Evolutionary conservation across 2,888 invertebrate genomes (phyloP).

Genomic region (Odontomyia ornata): DNA sequence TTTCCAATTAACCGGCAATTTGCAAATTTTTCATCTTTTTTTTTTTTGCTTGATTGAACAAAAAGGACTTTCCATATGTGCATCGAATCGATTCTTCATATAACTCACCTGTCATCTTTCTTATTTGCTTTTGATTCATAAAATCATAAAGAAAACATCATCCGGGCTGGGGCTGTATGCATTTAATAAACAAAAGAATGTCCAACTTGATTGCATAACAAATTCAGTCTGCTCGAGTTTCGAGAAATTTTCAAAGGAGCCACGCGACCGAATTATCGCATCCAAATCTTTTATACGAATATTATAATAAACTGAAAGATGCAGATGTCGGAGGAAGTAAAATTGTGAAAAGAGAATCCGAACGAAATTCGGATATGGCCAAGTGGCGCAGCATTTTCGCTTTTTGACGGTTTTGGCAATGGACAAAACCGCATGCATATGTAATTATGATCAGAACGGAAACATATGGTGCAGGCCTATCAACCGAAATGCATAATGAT

Average conservation of each 20-base stretch:
- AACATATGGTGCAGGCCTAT: constrained; percentile 42
- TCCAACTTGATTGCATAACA: background rate
- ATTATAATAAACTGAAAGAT: background rate
- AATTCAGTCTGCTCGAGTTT: background rate
- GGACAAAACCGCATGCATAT: constrained; percentile 37
- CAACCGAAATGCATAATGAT: constrained; percentile 31
- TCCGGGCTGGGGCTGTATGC: background rate
- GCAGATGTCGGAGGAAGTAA: constrained; percentile 12
- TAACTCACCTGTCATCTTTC: constrained; percentile 23
- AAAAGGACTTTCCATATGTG: too few species aligned
- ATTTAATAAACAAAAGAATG: background rate
- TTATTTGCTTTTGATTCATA: background rate
- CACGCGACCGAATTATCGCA: constrained; percentile 42
- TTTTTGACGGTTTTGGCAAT: constrained; percentile 15
- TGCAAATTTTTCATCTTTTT: too few species aligned
- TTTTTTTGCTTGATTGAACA: too few species aligned
- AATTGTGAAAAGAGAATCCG: constrained; percentile 1
- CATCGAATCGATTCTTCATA: constrained; percentile 22
- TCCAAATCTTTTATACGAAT: constrained; percentile 8
- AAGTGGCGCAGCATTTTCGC: constrained; percentile 14
- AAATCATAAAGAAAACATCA: background rate
- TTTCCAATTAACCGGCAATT: too few species aligned
- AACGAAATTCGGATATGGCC: constrained; percentile 29
- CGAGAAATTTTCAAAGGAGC: background rate
- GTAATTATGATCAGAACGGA: constrained; percentile 41